Evolutionary conservation across 2,888 invertebrate genomes (phyloP).

Genomic region (Ichneumoninae sp.): DNA sequence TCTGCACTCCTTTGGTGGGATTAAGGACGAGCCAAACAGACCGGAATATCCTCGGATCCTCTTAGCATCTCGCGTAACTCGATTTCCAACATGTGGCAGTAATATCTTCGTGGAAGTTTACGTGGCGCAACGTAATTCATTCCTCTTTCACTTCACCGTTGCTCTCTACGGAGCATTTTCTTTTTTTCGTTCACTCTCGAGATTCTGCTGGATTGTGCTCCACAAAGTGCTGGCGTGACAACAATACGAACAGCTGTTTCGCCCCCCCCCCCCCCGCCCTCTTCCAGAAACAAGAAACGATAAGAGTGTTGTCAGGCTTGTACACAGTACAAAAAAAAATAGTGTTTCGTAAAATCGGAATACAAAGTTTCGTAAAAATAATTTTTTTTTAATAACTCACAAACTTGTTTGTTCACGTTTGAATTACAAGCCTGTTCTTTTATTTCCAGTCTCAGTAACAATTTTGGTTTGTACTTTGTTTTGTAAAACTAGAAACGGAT

Average conservation of each 20-base stretch:
- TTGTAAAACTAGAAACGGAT: too few relatives aligned
- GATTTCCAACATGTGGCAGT: not conserved
- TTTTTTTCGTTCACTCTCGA: not conserved
- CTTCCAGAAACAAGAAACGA: not conserved
- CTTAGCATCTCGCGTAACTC: slow-evolving; percentile 1
- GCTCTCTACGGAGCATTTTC: not conserved
- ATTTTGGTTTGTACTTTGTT: too few relatives aligned
- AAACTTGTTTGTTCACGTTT: too few relatives aligned
- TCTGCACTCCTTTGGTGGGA: not conserved
- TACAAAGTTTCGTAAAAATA: too few relatives aligned
- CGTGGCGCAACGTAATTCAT: not conserved
- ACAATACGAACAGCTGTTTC: not conserved
- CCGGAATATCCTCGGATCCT: not conserved
- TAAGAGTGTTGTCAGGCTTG: not conserved
- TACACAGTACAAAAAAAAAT: not conserved
- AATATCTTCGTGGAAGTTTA: not conserved
- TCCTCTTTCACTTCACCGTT: not conserved
- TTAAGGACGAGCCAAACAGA: not conserved
- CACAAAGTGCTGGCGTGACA: not conserved
- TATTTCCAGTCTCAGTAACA: too few relatives aligned
- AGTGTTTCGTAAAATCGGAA: too few relatives aligned
- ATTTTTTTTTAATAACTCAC: too few relatives aligned
- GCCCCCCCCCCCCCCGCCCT: too few relatives aligned
- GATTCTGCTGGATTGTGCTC: not conserved
- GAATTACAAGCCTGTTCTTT: too few relatives aligned